Evolutionary conservation across 1,140 invertebrate genomes (phyloP).

Genomic region (Berghia stephanieae): DNA sequence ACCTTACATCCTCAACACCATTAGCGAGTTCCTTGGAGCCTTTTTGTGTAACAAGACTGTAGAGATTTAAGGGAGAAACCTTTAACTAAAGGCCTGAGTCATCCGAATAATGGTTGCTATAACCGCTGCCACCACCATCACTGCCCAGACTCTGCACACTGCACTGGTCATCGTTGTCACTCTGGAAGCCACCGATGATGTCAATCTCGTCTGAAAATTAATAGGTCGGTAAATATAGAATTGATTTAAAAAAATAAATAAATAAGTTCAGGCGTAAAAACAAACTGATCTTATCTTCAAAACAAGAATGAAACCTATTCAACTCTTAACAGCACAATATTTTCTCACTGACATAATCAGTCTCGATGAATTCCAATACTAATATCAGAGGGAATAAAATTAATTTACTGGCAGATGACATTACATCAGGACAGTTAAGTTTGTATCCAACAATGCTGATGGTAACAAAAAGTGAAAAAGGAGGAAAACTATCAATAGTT

Average conservation of each 20-base stretch:
- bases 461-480: not conserved
- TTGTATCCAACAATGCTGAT: not conserved
- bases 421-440: not conserved
- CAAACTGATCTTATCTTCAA: not conserved
- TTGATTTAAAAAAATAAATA: not conserved
- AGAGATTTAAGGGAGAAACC: too few relatives aligned
- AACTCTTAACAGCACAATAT: not conserved
- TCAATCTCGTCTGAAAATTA: slow-evolving; percentile 84
- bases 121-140: slow-evolving; percentile 43
- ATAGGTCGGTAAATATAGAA: slow-evolving; percentile 26
- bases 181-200: slow-evolving; percentile 85
- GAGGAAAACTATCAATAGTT: too few relatives aligned
- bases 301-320: not conserved
- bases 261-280: not conserved
- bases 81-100: slow-evolving; percentile 30
- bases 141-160: slow-evolving; percentile 49
- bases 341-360: not conserved
- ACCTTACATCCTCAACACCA: too few relatives aligned
- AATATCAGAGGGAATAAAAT: not conserved
- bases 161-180: slow-evolving; percentile 79
- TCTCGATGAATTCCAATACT: not conserved
- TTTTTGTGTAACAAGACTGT: too few relatives aligned
- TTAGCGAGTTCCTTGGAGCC: too few relatives aligned
- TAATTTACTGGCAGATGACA: not conserved
- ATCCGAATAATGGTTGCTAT: slow-evolving; percentile 26